Conservation (phyloP, 2,113 vertebrate genomes). For the Carassius gibelio region DNA sequence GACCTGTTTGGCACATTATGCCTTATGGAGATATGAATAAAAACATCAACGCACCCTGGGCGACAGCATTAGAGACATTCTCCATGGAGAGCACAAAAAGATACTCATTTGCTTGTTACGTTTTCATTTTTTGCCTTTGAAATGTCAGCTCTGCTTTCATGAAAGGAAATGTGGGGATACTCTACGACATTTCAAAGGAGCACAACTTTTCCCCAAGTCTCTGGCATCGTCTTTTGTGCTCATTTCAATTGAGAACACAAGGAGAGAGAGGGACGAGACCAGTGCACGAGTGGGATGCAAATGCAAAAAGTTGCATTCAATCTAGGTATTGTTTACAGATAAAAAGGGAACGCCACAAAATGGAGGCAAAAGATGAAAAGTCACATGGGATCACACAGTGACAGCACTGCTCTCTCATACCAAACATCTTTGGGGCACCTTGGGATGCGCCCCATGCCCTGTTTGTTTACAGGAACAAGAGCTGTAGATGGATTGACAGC, state of each 20-base stretch:
- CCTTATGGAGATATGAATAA: constrained; percentile 41
- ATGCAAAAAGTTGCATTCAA: constrained; percentile 61
- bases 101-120: constrained; percentile 45
- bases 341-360: constrained; percentile 63
- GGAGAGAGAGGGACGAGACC: constrained; percentile 56
- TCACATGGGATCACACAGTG: constrained; percentile 61
- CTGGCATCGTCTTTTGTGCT: constrained; percentile 45
- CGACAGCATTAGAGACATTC: constrained; percentile 44
- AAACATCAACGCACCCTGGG: constrained; percentile 34
- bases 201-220: constrained; percentile 28
- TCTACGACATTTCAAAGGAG: constrained; percentile 32
- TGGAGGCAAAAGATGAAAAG: constrained; percentile 51
- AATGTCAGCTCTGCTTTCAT: constrained; percentile 36
- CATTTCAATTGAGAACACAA: constrained; percentile 43
- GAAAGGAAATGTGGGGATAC: constrained; percentile 29
- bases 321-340: constrained; percentile 67
- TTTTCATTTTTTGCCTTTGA: constrained; percentile 43
- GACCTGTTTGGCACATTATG: constrained; percentile 51
- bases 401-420: constrained; percentile 64
- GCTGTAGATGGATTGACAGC: constrained; percentile 63
- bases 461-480: constrained; percentile 63
- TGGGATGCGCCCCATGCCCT: constrained; percentile 61
- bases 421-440: constrained; percentile 66
- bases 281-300: constrained; percentile 68
- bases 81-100: neutral